These are phyloP conservation scores for Apoda limacodes DNA, from an alignment of 2,888 invertebrate species.

Conservation along the genomic window DNA sequence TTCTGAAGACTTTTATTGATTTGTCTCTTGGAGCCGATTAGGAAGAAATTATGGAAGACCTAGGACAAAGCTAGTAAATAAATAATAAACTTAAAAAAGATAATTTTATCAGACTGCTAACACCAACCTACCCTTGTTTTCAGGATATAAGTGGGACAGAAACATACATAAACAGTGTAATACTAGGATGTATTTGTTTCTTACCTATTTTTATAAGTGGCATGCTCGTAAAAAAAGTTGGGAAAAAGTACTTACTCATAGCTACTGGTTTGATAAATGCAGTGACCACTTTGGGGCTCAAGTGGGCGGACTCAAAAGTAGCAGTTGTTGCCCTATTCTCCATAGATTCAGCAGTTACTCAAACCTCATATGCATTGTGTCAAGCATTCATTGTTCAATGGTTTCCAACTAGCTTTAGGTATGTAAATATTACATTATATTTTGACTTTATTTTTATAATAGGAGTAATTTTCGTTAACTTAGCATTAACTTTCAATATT, in stretches of 20 bases:
- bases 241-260: slow-evolving; percentile 33
- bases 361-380: slow-evolving; percentile 31
- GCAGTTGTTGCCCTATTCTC: slow-evolving; percentile 37
- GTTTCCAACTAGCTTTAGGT: slow-evolving; percentile 41
- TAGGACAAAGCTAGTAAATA: no score
- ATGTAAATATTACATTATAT: no score
- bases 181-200: slow-evolving; percentile 29
- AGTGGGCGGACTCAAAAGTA: slow-evolving; percentile 33
- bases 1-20: no score
- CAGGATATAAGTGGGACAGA: slow-evolving; percentile 32
- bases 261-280: slow-evolving; percentile 23
- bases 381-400: slow-evolving; percentile 32
- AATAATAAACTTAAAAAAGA: no score
- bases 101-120: no score
- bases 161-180: slow-evolving; percentile 35
- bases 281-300: slow-evolving; percentile 25
- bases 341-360: slow-evolving; percentile 28
- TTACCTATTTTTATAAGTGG: slow-evolving; percentile 29
- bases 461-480: no score
- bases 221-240: slow-evolving; percentile 29
- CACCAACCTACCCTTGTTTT: no score
- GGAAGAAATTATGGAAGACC: no score
- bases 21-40: no score
- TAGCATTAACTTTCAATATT: no score
- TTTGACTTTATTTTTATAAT: no score